A percentile compares a stretch with the other conserved stretches of the same genome.
These are phyloP conservation scores for Heliconius hermathena DNA, from an alignment of 1,140 invertebrate genomes.

Conservation along the genomic window DNA sequence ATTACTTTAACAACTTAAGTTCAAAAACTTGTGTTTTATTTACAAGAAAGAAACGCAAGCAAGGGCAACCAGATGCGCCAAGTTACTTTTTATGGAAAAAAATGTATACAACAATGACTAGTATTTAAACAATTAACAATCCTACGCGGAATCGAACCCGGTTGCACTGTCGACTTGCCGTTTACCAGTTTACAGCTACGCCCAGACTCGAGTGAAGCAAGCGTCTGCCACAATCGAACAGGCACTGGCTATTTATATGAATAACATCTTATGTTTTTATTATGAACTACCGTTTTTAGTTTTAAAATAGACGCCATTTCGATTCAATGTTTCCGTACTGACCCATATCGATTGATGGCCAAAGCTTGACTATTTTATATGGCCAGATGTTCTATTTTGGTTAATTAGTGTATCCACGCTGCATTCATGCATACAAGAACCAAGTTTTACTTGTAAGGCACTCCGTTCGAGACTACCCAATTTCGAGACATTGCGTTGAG, in stretches of 20 bases:
- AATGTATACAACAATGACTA: neutral
- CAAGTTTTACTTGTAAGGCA: neutral
- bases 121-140: neutral
- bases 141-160: conserved; percentile 2
- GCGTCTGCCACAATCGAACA: conserved; percentile 10
- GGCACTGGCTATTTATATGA: conserved; percentile 35
- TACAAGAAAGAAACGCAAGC: neutral
- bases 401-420: neutral
- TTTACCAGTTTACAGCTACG: conserved; percentile 15
- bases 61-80: neutral
- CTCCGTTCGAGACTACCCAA: neutral
- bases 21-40: neutral
- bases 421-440: no score
- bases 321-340: conserved; percentile 60
- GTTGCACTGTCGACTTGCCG: neutral
- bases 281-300: conserved; percentile 51
- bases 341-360: conserved; percentile 58
- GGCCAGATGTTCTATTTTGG: neutral
- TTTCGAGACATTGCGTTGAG: no score
- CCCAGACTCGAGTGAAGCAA: conserved; percentile 16
- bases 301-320: conserved; percentile 59
- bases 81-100: neutral
- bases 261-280: conserved; percentile 43
- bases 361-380: neutral
- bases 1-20: neutral